Conservation (phyloP, 1,140 invertebrate genomes). For the Octopus bimaculoides region DNA sequence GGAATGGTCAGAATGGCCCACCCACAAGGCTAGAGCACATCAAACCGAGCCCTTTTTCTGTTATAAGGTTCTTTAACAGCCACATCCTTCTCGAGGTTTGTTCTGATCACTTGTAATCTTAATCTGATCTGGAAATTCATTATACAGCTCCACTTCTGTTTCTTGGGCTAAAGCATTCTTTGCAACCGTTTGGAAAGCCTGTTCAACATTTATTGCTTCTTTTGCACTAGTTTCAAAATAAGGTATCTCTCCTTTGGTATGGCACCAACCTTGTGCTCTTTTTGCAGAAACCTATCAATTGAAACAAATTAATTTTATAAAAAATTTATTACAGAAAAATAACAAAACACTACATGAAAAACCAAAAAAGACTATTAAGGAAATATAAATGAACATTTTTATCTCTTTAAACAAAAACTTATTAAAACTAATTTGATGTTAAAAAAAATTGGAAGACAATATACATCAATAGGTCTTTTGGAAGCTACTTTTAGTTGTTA, state of each 20-base stretch:
- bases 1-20: slow-evolving; percentile 2
- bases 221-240: slow-evolving; percentile 99
- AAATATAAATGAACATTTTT: no score
- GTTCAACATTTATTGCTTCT: slow-evolving; percentile 96
- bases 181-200: slow-evolving; percentile 97
- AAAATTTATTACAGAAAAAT: no score
- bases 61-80: slow-evolving; percentile 38
- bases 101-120: slow-evolving; percentile 61
- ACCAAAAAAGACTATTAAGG: no score
- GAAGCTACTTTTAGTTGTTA: no score
- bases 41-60: background rate
- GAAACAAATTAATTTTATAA: no score
- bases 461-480: no score
- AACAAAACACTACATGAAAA: no score
- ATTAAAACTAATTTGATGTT: no score
- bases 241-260: slow-evolving; percentile 96
- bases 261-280: slow-evolving; percentile 97
- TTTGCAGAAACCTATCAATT: slow-evolving; percentile 78
- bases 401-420: no score
- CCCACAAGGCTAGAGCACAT: background rate
- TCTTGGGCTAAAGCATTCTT: slow-evolving; percentile 94
- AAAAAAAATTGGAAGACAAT: no score
- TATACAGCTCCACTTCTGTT: slow-evolving; percentile 83
- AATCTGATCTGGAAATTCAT: slow-evolving; percentile 97
- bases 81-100: slow-evolving; percentile 49